Evolutionary conservation across 1,140 invertebrate genomes (phyloP).

Genomic region (Lucilia sericata): DNA sequence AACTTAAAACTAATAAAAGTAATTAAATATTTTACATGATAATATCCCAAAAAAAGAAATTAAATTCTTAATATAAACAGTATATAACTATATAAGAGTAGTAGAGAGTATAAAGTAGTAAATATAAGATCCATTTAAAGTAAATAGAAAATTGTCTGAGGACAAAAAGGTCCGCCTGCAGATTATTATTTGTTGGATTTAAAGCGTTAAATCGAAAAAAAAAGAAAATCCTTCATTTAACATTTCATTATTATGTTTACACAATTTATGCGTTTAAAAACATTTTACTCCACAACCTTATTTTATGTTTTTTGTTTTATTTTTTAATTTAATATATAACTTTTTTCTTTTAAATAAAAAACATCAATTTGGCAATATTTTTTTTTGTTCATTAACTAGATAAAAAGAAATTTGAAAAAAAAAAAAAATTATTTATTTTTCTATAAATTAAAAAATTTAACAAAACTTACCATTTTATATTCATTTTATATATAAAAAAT

Average conservation of each 20-base stretch:
- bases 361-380: conserved; percentile 54
- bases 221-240: background rate
- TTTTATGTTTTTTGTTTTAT: conserved; percentile 15
- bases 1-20: conserved; percentile 10
- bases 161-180: conserved; percentile 26
- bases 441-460: background rate
- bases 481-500: background rate
- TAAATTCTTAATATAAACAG: conserved; percentile 9
- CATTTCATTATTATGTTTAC: background rate
- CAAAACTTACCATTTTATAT: background rate
- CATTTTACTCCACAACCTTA: conserved; percentile 24
- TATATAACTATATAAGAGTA: conserved; percentile 32
- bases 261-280: conserved; percentile 22
- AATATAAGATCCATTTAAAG: conserved; percentile 11
- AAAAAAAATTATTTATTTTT: background rate
- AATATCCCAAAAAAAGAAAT: conserved; percentile 17
- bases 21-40: conserved; percentile 24
- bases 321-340: conserved; percentile 4
- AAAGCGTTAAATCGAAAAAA: background rate
- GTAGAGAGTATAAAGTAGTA: background rate
- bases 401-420: background rate
- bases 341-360: conserved; percentile 5
- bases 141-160: conserved; percentile 14
- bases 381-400: background rate
- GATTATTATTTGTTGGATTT: conserved; percentile 8